These are phyloP conservation scores for Marmota monax DNA, from an alignment of 2,113 vertebrate species.

Conservation along the genomic window DNA sequence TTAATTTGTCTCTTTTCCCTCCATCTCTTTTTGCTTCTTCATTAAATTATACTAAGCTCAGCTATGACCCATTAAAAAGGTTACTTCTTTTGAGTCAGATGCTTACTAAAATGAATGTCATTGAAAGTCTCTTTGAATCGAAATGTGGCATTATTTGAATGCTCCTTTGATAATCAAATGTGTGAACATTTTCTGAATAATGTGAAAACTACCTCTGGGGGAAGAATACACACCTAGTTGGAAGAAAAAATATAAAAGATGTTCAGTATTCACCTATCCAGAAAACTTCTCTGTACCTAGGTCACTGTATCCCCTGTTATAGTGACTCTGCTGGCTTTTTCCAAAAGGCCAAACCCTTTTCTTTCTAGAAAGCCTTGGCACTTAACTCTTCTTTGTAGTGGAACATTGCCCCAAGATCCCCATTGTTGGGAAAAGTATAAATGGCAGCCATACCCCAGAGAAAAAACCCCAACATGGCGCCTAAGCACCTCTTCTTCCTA, in stretches of 20 bases:
- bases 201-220: background rate
- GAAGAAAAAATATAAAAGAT: constrained; percentile 7
- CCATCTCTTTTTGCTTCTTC: background rate
- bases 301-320: background rate
- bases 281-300: background rate
- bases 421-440: no score
- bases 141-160: background rate
- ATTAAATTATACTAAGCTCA: background rate
- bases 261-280: background rate
- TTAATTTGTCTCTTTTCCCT: background rate
- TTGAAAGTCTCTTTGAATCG: background rate
- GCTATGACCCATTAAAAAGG: background rate
- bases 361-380: background rate
- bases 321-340: background rate
- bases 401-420: background rate
- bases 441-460: no score
- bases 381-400: background rate
- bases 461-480: no score
- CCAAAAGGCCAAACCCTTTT: background rate
- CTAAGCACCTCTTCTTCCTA: no score
- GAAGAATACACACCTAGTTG: background rate
- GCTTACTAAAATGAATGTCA: background rate
- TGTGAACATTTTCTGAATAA: background rate
- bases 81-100: background rate
- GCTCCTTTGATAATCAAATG: background rate